Conservation (phyloP, 2,113 vertebrate species). For the Mastomys natalensis region DNA sequence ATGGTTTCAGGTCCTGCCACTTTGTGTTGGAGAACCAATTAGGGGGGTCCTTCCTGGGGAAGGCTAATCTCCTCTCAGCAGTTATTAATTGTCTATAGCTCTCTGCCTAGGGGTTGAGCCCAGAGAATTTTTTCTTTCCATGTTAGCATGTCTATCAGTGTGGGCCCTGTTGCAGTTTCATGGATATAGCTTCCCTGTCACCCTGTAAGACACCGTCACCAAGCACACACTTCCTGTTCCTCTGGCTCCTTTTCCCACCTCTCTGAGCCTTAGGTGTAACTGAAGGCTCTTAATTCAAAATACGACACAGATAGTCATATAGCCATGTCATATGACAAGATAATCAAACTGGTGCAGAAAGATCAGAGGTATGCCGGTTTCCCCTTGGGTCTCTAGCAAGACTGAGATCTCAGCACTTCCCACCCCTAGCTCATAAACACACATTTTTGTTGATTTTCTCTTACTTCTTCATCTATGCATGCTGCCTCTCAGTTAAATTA, state of each 20-base stretch:
- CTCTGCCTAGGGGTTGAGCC: not conserved
- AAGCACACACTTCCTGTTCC: not conserved
- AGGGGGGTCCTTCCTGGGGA: not conserved
- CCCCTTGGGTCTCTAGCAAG: not conserved
- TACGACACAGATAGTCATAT: not conserved
- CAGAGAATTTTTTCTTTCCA: not conserved
- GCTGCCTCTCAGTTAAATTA: not conserved
- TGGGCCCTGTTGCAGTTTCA: not conserved
- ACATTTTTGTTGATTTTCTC: not conserved
- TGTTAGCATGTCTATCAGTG: not conserved
- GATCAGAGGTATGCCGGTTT: not conserved
- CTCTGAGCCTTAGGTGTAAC: not conserved
- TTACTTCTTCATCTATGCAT: not conserved
- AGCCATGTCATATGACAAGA: no score
- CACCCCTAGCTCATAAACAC: not conserved
- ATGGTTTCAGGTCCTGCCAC: not conserved
- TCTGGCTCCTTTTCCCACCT: not conserved
- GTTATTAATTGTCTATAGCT: not conserved
- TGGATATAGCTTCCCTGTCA: not conserved
- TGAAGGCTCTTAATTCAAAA: not conserved
- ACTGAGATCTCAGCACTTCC: not conserved
- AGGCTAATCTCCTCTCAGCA: not conserved
- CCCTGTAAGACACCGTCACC: no score
- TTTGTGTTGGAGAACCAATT: not conserved
- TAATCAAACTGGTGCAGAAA: not conserved